A percentile compares a stretch with the other conserved stretches of the same genome.
Evolutionary conservation across 2,888 invertebrate species (phyloP).

Genomic region (Melanophora roralis): DNA sequence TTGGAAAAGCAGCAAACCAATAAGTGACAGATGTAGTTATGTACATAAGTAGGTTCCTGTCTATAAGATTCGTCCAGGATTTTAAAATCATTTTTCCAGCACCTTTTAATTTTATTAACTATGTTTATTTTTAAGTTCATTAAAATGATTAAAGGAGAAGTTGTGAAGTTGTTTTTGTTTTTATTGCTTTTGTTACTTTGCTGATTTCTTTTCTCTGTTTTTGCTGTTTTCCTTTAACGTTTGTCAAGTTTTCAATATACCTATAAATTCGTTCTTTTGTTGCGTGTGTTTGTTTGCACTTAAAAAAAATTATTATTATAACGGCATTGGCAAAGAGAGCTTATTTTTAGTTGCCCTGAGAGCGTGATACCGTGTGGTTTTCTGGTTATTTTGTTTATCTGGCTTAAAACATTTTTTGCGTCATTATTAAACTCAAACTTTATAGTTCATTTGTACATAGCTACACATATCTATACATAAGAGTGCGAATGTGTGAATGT

Average conservation of each 20-base stretch:
- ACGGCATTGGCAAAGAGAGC: conserved; percentile 61
- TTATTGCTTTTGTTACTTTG: conserved; percentile 7
- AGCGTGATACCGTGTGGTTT: conserved; percentile 62
- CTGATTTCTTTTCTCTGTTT: conserved; percentile 20
- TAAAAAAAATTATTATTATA: conserved; percentile 57
- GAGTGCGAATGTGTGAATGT: neutral
- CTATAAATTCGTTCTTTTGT: conserved; percentile 32
- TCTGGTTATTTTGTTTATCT: conserved; percentile 56
- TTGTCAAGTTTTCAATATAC: conserved; percentile 38
- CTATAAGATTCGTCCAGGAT: too few relatives aligned
- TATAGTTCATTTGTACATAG: neutral
- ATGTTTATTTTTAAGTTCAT: conserved; percentile 35
- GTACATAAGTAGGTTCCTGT: neutral
- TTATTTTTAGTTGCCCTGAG: conserved; percentile 62
- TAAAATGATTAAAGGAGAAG: conserved; percentile 53
- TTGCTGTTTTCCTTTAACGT: conserved; percentile 19
- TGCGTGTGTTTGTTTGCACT: conserved; percentile 50
- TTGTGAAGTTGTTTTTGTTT: conserved; percentile 30
- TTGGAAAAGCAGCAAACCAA: too few relatives aligned
- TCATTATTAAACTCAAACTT: conserved; percentile 15
- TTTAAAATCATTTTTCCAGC: too few relatives aligned
- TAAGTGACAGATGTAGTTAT: too few relatives aligned
- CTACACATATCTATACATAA: neutral
- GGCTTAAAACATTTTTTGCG: conserved; percentile 53
- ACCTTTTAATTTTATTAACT: neutral